phyloP scores from a whole-genome alignment of 2,888 invertebrate genomes.

The Cyaniris semiargus region DNA sequence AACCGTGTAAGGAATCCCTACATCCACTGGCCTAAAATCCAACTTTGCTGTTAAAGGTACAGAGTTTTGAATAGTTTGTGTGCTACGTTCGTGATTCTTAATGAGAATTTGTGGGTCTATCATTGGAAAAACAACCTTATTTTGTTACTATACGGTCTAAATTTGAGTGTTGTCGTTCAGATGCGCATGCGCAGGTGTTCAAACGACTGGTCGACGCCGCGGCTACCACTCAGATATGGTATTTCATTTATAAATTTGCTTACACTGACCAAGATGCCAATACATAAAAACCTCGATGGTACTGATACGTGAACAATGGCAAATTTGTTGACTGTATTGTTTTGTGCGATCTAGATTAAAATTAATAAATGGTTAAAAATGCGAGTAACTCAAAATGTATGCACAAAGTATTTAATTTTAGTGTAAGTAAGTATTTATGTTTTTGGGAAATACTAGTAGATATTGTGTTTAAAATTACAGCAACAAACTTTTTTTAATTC shows the following conservation, averaged over 20 bases:
- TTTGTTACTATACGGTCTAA: slow-evolving; percentile 37
- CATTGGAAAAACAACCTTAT: slow-evolving; percentile 43
- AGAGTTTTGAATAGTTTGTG: slow-evolving; percentile 76
- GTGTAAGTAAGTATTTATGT: too few species aligned
- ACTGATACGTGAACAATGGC: slow-evolving; percentile 38
- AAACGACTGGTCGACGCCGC: slow-evolving; percentile 75
- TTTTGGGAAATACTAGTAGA: too few species aligned
- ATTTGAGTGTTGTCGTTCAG: slow-evolving; percentile 49
- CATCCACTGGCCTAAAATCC: slow-evolving; percentile 63
- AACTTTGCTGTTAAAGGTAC: slow-evolving; percentile 71
- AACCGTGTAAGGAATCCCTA: slow-evolving; percentile 59
- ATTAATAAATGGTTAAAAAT: background rate
- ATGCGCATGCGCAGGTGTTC: slow-evolving; percentile 77
- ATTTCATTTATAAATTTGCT: slow-evolving; percentile 79
- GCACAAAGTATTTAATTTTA: too few species aligned
- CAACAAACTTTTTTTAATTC: too few species aligned
- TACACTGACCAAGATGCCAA: slow-evolving; percentile 63
- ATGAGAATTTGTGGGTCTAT: slow-evolving; percentile 57
- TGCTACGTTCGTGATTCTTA: slow-evolving; percentile 78
- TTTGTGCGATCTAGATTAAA: background rate
- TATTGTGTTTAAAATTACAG: too few species aligned
- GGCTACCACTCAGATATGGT: slow-evolving; percentile 74
- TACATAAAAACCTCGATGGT: slow-evolving; percentile 51
- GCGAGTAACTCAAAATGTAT: background rate
- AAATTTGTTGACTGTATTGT: slow-evolving; percentile 1